Evolutionary conservation across 1,140 invertebrate genomes (phyloP), one percentile per base, ranked within the genome.

Genomic region (Drosophila sechellia): DNA sequence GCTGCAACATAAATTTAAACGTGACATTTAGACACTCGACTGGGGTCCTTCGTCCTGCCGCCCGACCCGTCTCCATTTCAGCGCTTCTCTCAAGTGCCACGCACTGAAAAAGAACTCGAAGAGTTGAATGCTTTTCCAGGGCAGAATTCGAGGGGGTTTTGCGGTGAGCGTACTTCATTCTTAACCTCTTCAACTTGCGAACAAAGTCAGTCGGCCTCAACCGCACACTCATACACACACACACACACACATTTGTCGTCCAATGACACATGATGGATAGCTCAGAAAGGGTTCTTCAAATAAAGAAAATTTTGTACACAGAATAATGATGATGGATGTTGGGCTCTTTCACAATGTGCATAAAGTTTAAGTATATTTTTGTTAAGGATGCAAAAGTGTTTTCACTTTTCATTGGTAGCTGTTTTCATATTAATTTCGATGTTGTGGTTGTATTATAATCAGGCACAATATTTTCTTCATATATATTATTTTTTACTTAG

Each of bases 11-110:
- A 83, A 83, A 78, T 79, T 79, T 75, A 78, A 79, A 70, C 75
- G 80, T 83, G 79, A 83, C 80, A 83, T 75, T 83, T 76, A 83
- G 75, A 74, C 65, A 81, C 78, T 81, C 52, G 60, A 64, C 65
- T 59, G 64, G 22, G 65, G 50, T 17, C 39, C 69, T 48, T 50
- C 45, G 45, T 27, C 56, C 46, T 25, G 13, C 45, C 17, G 35
- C 11, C 65, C 40, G 12, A 2, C 4, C 22, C 42, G 25, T 40
- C 64, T 10, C 49, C 50, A 6, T 39, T 52, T 31, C 63, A 20
- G 34, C 22, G 46, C 15, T 42, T 31, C 60, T 39, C 63, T 70
- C 65, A 70, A 70, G 68, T 70, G 68, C 54, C 65, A 70, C 68
- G 68, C 68, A 70, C 69, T 70, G 66, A 70, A 70, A 70, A 70